These are phyloP conservation scores for Bombylius discolor DNA, from an alignment of 2,888 invertebrate genomes.

Conservation along the genomic window DNA sequence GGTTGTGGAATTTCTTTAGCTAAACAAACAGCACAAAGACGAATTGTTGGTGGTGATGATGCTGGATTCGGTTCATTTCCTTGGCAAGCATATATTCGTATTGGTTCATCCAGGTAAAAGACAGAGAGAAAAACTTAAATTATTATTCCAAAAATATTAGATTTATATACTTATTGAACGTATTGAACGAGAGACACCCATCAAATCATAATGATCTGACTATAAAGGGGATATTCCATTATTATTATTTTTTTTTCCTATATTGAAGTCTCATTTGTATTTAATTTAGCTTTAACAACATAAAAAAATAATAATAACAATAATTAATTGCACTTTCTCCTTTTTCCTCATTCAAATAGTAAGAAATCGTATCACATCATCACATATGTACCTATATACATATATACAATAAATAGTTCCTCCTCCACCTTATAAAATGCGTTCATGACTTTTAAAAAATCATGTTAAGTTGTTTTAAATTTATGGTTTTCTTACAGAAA, in stretches of 20 bases:
- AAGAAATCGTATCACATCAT: neutral
- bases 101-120: conserved; percentile 69
- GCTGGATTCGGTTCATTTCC: conserved; percentile 90
- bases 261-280: no score
- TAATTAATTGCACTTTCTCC: neutral
- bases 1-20: conserved; percentile 79
- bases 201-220: no score
- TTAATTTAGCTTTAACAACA: no score
- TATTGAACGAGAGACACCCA: no score
- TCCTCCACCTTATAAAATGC: neutral
- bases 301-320: neutral
- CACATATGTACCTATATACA: neutral
- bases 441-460: no score
- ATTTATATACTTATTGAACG: no score
- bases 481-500: no score
- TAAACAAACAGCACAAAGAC: conserved; percentile 73
- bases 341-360: neutral
- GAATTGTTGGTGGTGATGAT: conserved; percentile 87
- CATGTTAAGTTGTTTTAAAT: neutral
- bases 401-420: neutral
- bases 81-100: conserved; percentile 91
- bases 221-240: no score
- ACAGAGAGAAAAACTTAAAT: no score
- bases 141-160: no score
- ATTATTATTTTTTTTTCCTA: no score